phyloP scores from a whole-genome alignment of 1,140 invertebrate species.

The Augochlora pura region DNA sequence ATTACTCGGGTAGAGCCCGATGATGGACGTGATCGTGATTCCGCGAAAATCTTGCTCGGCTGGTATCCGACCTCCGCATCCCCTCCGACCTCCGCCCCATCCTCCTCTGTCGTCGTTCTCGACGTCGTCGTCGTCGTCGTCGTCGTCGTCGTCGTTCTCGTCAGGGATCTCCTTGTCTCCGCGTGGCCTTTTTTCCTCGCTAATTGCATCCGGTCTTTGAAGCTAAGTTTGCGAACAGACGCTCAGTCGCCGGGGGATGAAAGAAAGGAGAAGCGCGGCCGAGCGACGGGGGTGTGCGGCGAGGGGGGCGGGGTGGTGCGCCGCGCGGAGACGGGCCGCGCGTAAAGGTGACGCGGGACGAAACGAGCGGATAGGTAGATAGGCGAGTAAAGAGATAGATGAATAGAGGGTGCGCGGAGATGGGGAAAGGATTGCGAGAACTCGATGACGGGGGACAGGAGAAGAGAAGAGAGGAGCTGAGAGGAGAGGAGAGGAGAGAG shows the following conservation, averaged over 20 bases:
- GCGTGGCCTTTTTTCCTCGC: conserved; percentile 41
- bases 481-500: not conserved
- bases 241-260: conserved; percentile 38
- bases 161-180: not conserved
- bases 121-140: too few species aligned
- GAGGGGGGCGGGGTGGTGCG: not conserved
- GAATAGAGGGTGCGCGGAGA: not conserved
- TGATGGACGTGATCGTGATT: conserved; percentile 43
- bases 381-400: not conserved
- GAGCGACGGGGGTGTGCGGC: not conserved
- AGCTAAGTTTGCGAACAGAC: conserved; percentile 54
- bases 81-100: too few species aligned
- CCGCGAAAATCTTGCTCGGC: conserved; percentile 28
- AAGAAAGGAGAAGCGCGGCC: conserved; percentile 17
- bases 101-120: not conserved
- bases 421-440: not conserved
- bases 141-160: too few species aligned
- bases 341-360: conserved; percentile 7
- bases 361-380: conserved; percentile 28
- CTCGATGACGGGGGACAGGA: not conserved
- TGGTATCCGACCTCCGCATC: not conserved
- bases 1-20: conserved; percentile 7
- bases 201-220: conserved; percentile 62
- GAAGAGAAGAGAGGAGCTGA: not conserved
- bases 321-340: not conserved